Evolutionary conservation across 2,888 invertebrate genomes (phyloP), one percentile per base, ranked within the genome.

Genomic region (Epirrita christyi): DNA sequence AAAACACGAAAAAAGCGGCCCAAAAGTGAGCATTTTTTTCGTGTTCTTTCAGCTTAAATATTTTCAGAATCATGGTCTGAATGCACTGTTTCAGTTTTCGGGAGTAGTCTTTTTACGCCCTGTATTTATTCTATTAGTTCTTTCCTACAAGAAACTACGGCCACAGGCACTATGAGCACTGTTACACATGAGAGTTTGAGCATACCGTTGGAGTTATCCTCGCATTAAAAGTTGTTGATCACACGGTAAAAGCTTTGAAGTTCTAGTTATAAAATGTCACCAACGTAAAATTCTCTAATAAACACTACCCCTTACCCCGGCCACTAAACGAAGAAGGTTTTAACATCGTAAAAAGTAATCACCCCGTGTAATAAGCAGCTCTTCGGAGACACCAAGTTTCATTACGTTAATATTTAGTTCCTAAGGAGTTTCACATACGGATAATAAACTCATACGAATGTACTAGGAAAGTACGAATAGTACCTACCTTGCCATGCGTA

Each of bases 331-430:
- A 59, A 50, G 53, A 46, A 55, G 59, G 59, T 55, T 56, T 52
- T 56, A 56, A 56, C 45, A 56, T 60, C 60, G 56, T 60, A 56
- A 60, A 60, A 60, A 60, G 60, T 56, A 56, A 60, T 60, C 60
- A 54, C 42, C 42, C 28, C 36, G 1, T 53, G 41, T 55, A 60
- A 60, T 56, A 56, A 53, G 51, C 42, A 58, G 49, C 47, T 59
- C 59, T 45, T 49, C 5, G 44, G 52, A 53, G 60, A 60, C 55
- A 56, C 45, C 45, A 47, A 56, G 49, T 56, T 55, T 59, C 52
- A 60, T 60, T 45, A 49, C 44, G 52, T 49, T 56, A 60, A 60
- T 60, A 60, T 59, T 59, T 51, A 59, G 59, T 47, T 55, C 46
- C 28, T 45, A n/a, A 37, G 15, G 32, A 38, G 32, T 34, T 52